A percentile compares a stretch with the other conserved stretches of the same genome.
Evolutionary conservation across 2,888 invertebrate species (phyloP).

Genomic region (Sialis fuliginosa): DNA sequence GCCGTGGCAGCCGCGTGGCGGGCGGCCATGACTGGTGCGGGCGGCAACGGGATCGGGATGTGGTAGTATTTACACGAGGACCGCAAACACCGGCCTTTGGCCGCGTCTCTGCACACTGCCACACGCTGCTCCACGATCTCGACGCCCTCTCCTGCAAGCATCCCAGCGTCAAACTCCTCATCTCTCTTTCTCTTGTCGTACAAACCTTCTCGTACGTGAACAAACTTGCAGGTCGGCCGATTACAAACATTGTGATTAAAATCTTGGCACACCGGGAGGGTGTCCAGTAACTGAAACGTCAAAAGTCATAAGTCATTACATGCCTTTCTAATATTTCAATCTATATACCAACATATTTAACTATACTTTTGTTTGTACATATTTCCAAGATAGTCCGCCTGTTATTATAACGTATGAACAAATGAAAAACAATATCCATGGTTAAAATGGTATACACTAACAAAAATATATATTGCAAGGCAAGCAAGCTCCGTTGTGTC

Average conservation of each 20-base stretch:
- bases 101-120: constrained; percentile 91
- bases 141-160: constrained; percentile 71
- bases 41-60: constrained; percentile 81
- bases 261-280: constrained; percentile 99
- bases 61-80: constrained; percentile 95
- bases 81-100: constrained; percentile 83
- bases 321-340: background rate
- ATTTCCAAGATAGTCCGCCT: too few species aligned
- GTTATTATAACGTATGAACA: too few species aligned
- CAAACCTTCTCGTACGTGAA: constrained; percentile 93
- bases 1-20: constrained; percentile 14
- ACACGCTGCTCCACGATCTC: constrained; percentile 90
- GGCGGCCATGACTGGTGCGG: constrained; percentile 59
- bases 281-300: constrained; percentile 93
- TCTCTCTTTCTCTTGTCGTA: constrained; percentile 9
- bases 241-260: constrained; percentile 96
- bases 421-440: too few species aligned
- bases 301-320: background rate
- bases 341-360: too few species aligned
- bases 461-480: too few species aligned
- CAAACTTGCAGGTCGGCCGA: constrained; percentile 94
- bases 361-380: too few species aligned
- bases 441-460: too few species aligned
- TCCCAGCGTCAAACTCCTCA: background rate
- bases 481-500: too few species aligned